Conservation (phyloP, 2,888 invertebrate species). For the Arrhopalites spinosus region DNA sequence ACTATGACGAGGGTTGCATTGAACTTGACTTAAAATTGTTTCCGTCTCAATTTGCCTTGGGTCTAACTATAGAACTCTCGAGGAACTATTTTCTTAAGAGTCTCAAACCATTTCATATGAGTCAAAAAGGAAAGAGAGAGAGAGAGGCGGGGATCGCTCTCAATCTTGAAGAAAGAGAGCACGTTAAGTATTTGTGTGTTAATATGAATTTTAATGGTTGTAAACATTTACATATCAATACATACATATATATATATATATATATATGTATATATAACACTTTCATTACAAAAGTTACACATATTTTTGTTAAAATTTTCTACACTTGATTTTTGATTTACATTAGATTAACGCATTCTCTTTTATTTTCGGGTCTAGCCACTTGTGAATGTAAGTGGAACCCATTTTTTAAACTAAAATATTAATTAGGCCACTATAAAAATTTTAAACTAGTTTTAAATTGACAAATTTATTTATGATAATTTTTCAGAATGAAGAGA, state of each 20-base stretch:
- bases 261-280: not conserved
- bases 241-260: not conserved
- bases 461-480: too few species aligned
- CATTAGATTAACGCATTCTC: too few species aligned
- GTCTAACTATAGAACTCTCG: not conserved
- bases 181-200: not conserved
- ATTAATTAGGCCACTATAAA: too few species aligned
- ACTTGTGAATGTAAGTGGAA: too few species aligned
- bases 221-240: not conserved
- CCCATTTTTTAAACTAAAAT: too few species aligned
- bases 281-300: not conserved
- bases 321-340: too few species aligned
- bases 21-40: conserved; percentile 3
- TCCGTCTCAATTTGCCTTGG: not conserved
- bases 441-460: too few species aligned
- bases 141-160: too few species aligned
- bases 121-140: too few species aligned
- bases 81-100: not conserved
- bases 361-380: too few species aligned
- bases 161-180: not conserved
- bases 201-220: not conserved
- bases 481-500: too few species aligned
- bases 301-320: too few species aligned
- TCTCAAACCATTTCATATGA: not conserved
- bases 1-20: conserved; percentile 1